Evolutionary conservation across 1,140 invertebrate species (phyloP).

Genomic region (Colletes latitarsis): DNA sequence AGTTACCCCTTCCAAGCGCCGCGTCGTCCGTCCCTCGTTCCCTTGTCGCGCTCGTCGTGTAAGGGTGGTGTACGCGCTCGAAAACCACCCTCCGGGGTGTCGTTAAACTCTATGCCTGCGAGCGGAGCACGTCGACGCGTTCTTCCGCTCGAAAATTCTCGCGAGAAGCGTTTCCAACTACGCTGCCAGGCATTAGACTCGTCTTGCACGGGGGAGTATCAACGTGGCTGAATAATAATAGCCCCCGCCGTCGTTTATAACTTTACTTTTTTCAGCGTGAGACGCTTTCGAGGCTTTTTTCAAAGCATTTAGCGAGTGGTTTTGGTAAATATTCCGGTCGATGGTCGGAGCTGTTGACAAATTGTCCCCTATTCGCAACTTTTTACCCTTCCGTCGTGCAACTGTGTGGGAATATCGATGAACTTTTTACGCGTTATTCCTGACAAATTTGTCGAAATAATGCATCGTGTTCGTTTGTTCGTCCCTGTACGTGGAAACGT

Average conservation of each 20-base stretch:
- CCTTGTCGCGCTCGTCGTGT: background rate
- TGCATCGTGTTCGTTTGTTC: too few species aligned
- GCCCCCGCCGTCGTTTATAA: slow-evolving; percentile 1
- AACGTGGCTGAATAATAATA: slow-evolving; percentile 28
- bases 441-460: too few species aligned
- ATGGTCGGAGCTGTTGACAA: background rate
- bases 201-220: background rate
- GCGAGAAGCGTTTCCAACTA: slow-evolving; percentile 13
- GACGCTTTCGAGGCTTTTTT: background rate
- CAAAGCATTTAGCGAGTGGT: background rate
- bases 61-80: slow-evolving; percentile 15
- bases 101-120: slow-evolving; percentile 46
- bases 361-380: background rate
- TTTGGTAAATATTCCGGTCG: background rate
- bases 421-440: too few species aligned
- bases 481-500: too few species aligned
- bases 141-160: slow-evolving; percentile 38
- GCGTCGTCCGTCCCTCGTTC: background rate
- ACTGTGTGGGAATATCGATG: too few species aligned
- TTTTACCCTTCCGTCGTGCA: background rate
- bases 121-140: slow-evolving; percentile 27
- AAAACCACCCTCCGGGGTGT: slow-evolving; percentile 39
- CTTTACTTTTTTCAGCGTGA: background rate
- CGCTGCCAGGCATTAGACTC: background rate
- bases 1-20: slow-evolving; percentile 7